Base-by-base conservation (phyloP, 2,113 vertebrate genomes). In the Corapipo altera region DNA sequence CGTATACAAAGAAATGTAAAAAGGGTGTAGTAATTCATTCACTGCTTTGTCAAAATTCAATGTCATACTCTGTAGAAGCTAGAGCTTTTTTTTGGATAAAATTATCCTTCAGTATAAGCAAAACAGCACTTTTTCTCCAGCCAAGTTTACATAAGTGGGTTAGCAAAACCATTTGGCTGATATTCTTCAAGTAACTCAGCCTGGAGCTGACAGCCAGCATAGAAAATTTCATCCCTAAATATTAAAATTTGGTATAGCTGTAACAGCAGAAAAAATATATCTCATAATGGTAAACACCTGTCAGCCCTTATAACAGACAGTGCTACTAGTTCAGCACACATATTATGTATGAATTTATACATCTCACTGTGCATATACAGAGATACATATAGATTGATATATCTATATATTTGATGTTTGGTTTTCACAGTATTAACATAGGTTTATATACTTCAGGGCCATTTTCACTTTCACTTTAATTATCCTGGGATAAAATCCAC, bases 171-270 rank as follows among this genome's bases (percentile, higher is more conserved):
- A 91, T 88, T 96, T 90, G 81, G 71, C 49, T 82, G 58, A 82
- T 85, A 69, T 17, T 95, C 72, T 78, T 91, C 18, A 89, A 91
- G 41, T 75, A 88, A 83, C 27, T 89, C 74, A 58, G 89, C 66
- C 88, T 76, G 41, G 87, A 71, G 81, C 78, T 94, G 89, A 85
- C 58, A 94, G 62, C 32, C 67, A 91, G 67, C 21, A 84, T 26
- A 88, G 79, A 80, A 96, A 91, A 93, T 93, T 91, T 91, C 32
- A 82, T 30, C 71, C 58, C 58, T 93, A 89, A 88, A 70, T 73
- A 74, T 71, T 93, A 88, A 91, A 88, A 89, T 80, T 70, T 93
- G 27, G 12, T 72, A 24, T 64, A 74, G 49, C 27, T 89, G 8
- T 89, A 96, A 83, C 33, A 79, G n/a, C 44, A 87, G 33, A 21